Conservation (phyloP, 2,888 invertebrate species). For the Lasioglossum malachurum region DNA sequence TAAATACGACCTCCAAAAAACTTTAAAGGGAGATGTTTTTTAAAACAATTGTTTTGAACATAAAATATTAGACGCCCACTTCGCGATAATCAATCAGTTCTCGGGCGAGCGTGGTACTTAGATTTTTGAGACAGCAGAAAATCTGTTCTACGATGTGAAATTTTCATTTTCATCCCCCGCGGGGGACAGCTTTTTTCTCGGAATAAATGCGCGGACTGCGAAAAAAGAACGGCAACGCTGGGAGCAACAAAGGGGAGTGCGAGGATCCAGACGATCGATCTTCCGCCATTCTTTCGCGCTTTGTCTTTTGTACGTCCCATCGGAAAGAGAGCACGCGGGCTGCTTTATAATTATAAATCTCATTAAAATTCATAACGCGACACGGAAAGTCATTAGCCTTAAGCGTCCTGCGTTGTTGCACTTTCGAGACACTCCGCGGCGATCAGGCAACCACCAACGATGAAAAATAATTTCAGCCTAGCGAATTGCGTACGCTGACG, state of each 20-base stretch:
- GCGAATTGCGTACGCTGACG: not conserved
- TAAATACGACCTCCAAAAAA: no score
- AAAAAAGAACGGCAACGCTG: not conserved
- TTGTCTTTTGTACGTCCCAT: constrained; percentile 37
- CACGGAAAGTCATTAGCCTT: constrained; percentile 79
- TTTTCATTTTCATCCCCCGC: not conserved
- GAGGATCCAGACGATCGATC: constrained; percentile 36
- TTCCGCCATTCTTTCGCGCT: not conserved
- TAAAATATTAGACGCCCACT: no score
- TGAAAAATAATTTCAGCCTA: constrained; percentile 39
- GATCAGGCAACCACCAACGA: constrained; percentile 22
- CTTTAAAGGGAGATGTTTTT: no score
- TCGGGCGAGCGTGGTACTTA: not conserved
- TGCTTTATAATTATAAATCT: constrained; percentile 82
- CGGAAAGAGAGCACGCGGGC: constrained; percentile 48
- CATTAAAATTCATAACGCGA: constrained; percentile 80
- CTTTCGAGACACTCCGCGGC: constrained; percentile 33
- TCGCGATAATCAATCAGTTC: not conserved
- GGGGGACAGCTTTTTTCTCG: not conserved
- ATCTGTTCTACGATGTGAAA: not conserved
- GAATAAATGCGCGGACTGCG: not conserved
- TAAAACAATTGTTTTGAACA: not conserved
- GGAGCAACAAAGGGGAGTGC: not conserved
- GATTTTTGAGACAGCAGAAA: not conserved
- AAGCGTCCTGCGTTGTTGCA: constrained; percentile 43